Base-by-base conservation (phyloP, 2,113 vertebrate species). In the Cinclus cinclus region DNA sequence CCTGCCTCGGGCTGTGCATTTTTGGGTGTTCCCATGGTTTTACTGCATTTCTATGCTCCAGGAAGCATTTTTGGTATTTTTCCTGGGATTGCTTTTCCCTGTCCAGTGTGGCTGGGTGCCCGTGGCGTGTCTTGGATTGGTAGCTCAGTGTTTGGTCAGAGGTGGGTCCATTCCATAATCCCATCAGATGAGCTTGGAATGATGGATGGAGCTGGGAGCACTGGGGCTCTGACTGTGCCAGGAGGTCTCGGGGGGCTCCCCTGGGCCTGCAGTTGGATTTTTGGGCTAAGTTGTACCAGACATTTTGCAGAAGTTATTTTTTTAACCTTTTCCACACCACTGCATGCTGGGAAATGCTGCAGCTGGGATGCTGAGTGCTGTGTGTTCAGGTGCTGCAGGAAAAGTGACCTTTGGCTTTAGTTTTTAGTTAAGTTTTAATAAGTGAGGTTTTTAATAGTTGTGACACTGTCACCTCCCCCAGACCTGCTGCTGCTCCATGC, bases 261-360 rank as follows among this genome's bases (percentile, higher is more conserved):
- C 30, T 55, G 41, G 27, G 56, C n/a, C 17, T 90, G 70, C 2
- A 2, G 49, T 41, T 41, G 49, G 3, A 28, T 83, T 90, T 86
- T 50, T 3, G 15, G 55, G 41, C 71, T 73, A 19, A 92, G 23
- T 20, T 2, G 0, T 22, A 19, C 42, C 39, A 63, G 47, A 31
- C 25, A 25, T 35, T 50, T 76, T 76, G 49, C 39, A 85, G 62
- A 46, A 89, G 49, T 76, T 68, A 18, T 42, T 90, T 92, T 92
- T 37, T 93, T 85, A 88, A 90, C 89, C 79, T 90, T 71, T 87
- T 84, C 64, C 41, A 7, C 4, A 35, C 76, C 12, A 1, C 39
- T 33, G 7, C 28, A 7, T 0, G 1, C 20, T 0, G 1, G 73
- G 58, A 87, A 75, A 6, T 25, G 60, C 83, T 39, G 55, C 63